Conservation (phyloP, 1,140 invertebrate genomes). For the Lethrus apterus region DNA sequence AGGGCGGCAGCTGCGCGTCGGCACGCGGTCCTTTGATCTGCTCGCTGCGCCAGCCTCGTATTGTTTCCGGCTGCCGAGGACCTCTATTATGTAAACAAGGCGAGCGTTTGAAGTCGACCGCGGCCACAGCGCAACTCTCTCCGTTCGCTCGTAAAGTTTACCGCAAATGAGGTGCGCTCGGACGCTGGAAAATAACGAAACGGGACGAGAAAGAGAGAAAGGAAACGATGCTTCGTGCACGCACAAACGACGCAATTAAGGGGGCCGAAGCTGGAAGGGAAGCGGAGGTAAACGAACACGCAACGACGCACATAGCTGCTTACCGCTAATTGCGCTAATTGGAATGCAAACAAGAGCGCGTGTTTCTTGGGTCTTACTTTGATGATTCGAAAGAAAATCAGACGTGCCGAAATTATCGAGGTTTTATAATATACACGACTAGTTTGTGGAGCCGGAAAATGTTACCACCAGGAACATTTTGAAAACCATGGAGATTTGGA, state of each 20-base stretch:
- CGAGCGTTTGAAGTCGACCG: conserved; percentile 40
- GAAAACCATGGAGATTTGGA: too few relatives aligned
- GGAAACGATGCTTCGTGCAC: too few relatives aligned
- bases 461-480: too few relatives aligned
- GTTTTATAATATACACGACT: too few relatives aligned
- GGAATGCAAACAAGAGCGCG: conserved; percentile 14
- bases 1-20: conserved; percentile 24
- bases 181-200: not conserved
- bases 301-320: not conserved
- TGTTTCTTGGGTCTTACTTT: too few relatives aligned
- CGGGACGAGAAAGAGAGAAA: too few relatives aligned
- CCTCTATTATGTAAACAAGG: conserved; percentile 43
- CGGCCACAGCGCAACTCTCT: conserved; percentile 21
- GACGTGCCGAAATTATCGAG: too few relatives aligned
- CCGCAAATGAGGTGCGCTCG: conserved; percentile 36
- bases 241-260: too few relatives aligned
- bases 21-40: conserved; percentile 32
- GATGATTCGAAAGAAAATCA: too few relatives aligned
- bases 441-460: too few relatives aligned
- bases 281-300: conserved; percentile 1
- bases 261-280: not conserved
- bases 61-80: conserved; percentile 43
- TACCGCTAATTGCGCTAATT: conserved; percentile 17
- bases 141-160: conserved; percentile 37
- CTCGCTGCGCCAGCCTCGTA: conserved; percentile 38